Percentiles rank a stretch among this genome's conserved stretches.
Evolutionary conservation across 2,113 vertebrate genomes (phyloP).

Genomic region (Turnix velox): DNA sequence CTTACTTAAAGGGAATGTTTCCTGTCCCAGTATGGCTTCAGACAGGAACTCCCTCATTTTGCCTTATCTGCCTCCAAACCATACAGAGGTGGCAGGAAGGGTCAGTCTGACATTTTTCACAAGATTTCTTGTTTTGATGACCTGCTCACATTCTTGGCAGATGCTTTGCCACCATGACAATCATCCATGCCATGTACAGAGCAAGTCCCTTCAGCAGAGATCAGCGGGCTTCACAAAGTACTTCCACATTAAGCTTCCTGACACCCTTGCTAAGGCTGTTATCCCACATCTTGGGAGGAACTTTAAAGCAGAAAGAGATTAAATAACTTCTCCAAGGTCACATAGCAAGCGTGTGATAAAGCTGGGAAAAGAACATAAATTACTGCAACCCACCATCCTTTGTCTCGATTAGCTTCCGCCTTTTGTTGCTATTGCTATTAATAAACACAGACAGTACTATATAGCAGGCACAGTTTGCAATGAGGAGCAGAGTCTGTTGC

Average conservation of each 20-base stretch:
- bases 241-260: not conserved
- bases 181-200: not conserved
- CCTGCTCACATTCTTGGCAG: fast-evolving
- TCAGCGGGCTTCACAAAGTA: fast-evolving
- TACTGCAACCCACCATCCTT: not conserved
- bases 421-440: conserved; percentile 33
- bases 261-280: not conserved
- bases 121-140: conserved; percentile 2
- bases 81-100: not conserved
- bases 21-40: not conserved
- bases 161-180: not conserved
- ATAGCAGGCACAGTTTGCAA: not conserved
- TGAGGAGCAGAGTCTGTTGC: not conserved
- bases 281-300: not conserved
- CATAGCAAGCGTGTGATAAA: conserved; percentile 21
- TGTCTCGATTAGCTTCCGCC: conserved; percentile 22
- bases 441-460: not conserved
- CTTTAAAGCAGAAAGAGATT: not conserved
- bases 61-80: not conserved
- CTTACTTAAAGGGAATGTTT: not conserved
- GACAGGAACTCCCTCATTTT: conserved; percentile 9
- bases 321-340: conserved; percentile 34
- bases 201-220: not conserved
- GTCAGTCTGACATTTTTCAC: not conserved
- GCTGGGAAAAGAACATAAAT: conserved; percentile 21